Percentiles rank a stretch among this genome's conserved stretches.
Evolutionary conservation across 2,113 vertebrate genomes (phyloP).

Genomic region (Myocastor coypus): DNA sequence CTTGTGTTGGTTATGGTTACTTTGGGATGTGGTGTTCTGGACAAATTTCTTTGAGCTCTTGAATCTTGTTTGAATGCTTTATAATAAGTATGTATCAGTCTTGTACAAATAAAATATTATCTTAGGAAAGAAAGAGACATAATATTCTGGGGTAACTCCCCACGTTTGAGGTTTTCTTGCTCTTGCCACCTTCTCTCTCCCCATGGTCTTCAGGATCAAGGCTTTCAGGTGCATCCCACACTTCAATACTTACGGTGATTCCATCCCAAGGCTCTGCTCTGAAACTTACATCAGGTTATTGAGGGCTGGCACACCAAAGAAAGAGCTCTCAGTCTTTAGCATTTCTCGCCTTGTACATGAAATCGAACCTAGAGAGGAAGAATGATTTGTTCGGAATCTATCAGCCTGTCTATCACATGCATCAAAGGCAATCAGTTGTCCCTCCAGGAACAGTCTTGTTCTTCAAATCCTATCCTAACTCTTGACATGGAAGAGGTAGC

Average conservation of each 20-base stretch:
- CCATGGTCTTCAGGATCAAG: neutral
- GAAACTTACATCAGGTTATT: neutral
- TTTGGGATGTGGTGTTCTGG: slow-evolving; percentile 8
- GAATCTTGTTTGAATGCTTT: slow-evolving; percentile 42
- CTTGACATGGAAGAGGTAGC: slow-evolving; percentile 7
- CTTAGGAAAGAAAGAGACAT: neutral
- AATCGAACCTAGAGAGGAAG: neutral
- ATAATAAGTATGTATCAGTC: neutral
- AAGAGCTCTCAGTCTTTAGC: neutral
- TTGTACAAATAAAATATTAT: neutral
- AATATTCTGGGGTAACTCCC: neutral
- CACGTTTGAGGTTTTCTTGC: neutral
- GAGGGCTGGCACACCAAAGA: slow-evolving; percentile 7
- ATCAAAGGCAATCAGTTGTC: neutral
- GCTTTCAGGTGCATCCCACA: neutral
- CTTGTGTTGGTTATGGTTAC: neutral
- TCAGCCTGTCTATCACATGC: neutral
- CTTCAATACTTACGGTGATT: neutral
- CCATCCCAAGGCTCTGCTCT: neutral
- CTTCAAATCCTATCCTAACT: neutral
- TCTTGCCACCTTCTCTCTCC: neutral
- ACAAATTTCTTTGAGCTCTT: neutral
- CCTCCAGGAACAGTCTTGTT: neutral
- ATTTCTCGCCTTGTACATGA: slow-evolving; percentile 21
- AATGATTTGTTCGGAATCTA: neutral